Evolutionary conservation across 2,797 vertebrate genomes (phyloP).

Genomic region (Chanos chanos): DNA sequence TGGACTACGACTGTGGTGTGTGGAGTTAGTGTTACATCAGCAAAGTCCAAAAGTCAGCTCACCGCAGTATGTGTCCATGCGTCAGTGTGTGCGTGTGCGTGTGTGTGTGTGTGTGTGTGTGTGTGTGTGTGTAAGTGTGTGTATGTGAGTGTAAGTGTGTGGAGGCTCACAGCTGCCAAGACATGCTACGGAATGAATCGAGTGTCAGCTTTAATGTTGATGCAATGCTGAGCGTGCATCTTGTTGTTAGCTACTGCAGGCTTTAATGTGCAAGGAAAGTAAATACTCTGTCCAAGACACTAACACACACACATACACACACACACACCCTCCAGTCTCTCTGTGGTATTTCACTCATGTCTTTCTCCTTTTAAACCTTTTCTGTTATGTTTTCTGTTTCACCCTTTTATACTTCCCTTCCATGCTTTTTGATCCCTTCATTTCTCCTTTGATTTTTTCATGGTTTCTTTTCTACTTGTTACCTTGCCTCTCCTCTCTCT

Average conservation of each 20-base stretch:
- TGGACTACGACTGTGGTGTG: not conserved
- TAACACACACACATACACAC: not conserved
- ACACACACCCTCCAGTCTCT: not conserved
- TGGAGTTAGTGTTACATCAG: not conserved
- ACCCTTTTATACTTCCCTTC: no score
- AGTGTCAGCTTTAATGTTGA: conserved; percentile 47
- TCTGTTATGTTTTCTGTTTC: not conserved
- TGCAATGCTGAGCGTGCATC: conserved; percentile 60
- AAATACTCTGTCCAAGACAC: conserved; percentile 36
- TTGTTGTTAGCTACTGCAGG: conserved; percentile 22
- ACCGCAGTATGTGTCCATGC: not conserved
- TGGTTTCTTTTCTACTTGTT: not conserved
- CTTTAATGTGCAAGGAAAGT: conserved; percentile 40
- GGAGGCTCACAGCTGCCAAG: conserved; percentile 41
- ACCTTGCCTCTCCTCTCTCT: not conserved
- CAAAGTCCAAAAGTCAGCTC: not conserved
- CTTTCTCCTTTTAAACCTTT: not conserved
- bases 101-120: not conserved
- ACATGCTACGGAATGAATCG: conserved; percentile 26
- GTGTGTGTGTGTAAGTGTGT: conserved; percentile 6
- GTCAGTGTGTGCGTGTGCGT: not conserved
- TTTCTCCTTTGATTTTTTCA: not conserved
- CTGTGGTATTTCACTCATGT: not conserved
- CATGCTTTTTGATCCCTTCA: no score
- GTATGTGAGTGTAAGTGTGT: conserved; percentile 32